These are phyloP conservation scores for Synanthedon tipuliformis DNA, from an alignment of 2,888 invertebrate species.

Conservation along the genomic window DNA sequence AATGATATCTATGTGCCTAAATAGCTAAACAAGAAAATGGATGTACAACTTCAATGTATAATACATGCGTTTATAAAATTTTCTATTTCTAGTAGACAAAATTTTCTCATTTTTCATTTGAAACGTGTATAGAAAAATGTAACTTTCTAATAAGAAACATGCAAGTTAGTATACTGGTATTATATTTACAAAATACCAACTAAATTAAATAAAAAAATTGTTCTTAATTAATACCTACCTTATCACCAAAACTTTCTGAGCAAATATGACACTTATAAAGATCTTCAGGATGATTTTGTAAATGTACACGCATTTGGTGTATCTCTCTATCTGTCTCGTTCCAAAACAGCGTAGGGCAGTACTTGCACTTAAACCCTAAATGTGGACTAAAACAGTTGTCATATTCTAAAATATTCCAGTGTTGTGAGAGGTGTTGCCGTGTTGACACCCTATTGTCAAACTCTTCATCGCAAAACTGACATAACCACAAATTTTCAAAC, in stretches of 20 bases:
- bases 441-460: slow-evolving; percentile 46
- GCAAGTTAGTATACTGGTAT: neutral
- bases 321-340: slow-evolving; percentile 57
- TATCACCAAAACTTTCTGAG: slow-evolving; percentile 50
- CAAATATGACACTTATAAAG: slow-evolving; percentile 55
- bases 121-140: neutral
- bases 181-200: neutral
- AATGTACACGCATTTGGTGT: slow-evolving; percentile 52
- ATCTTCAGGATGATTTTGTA: slow-evolving; percentile 32
- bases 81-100: too few species aligned
- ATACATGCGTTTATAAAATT: too few species aligned
- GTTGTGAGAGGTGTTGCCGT: slow-evolving; percentile 42
- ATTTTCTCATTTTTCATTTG: too few species aligned
- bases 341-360: slow-evolving; percentile 61
- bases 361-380: slow-evolving; percentile 60
- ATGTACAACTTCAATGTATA: too few species aligned
- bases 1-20: too few species aligned
- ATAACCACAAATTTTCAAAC: slow-evolving; percentile 58
- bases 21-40: too few species aligned
- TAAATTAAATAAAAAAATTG: neutral
- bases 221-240: slow-evolving; percentile 28
- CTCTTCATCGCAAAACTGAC: slow-evolving; percentile 65
- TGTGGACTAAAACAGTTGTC: slow-evolving; percentile 62
- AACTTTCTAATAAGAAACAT: neutral
- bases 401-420: slow-evolving; percentile 39